A percentile compares a stretch with the other conserved stretches of the same genome.
phyloP scores from a whole-genome alignment of 2,888 invertebrate species.

The Myopa testacea region DNA sequence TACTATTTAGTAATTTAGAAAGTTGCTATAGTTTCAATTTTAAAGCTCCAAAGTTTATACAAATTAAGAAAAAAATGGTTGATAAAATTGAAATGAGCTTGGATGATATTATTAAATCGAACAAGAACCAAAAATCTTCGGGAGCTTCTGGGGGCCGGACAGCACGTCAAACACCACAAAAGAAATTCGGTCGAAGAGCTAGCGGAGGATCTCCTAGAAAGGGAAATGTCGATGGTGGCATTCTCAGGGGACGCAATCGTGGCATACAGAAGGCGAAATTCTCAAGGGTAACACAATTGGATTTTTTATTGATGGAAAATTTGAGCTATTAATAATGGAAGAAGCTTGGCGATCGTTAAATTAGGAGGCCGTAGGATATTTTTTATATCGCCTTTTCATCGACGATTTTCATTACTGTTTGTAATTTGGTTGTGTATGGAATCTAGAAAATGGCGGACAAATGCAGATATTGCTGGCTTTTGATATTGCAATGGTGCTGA shows the following conservation, averaged over 20 bases:
- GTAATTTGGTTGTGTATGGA: slow-evolving; percentile 21
- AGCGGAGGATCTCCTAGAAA: slow-evolving; percentile 72
- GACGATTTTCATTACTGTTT: background rate
- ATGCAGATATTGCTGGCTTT: slow-evolving; percentile 16
- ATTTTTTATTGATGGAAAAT: slow-evolving; percentile 35
- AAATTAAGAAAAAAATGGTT: slow-evolving; percentile 74
- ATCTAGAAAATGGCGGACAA: slow-evolving; percentile 33
- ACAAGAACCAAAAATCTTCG: slow-evolving; percentile 69
- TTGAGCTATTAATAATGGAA: slow-evolving; percentile 37
- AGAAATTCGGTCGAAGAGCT: slow-evolving; percentile 70
- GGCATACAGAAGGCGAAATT: slow-evolving; percentile 72
- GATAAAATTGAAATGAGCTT: slow-evolving; percentile 97
- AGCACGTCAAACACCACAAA: slow-evolving; percentile 68
- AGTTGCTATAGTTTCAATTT: background rate
- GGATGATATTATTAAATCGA: slow-evolving; percentile 95
- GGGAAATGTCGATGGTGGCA: slow-evolving; percentile 69
- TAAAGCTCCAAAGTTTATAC: background rate
- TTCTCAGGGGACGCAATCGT: slow-evolving; percentile 79
- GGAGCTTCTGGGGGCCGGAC: slow-evolving; percentile 70
- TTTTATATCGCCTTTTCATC: background rate
- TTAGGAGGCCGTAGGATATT: background rate
- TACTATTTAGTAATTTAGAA: background rate
- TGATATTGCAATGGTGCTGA: background rate
- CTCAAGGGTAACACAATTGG: slow-evolving; percentile 62
- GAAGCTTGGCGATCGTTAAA: background rate